Conservation (phyloP, 53 echinoderm and acorn worm genomes). For the Arbacia lixula region DNA sequence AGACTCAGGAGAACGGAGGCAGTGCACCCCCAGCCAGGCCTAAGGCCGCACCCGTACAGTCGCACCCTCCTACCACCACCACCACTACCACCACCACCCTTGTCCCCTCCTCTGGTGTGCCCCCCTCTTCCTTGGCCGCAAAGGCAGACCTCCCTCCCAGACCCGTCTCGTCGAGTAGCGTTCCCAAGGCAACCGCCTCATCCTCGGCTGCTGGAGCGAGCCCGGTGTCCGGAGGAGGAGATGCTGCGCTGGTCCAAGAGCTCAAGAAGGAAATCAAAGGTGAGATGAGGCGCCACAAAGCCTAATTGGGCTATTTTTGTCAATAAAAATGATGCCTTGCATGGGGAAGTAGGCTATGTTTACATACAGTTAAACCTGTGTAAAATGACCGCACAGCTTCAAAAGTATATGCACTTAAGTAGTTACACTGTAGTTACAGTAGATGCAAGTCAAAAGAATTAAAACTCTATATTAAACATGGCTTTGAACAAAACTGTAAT, state of each 20-base stretch:
- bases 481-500: no score
- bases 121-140: constrained; percentile 10
- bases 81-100: neutral
- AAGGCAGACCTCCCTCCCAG: neutral
- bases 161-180: neutral
- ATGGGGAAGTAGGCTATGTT: no score
- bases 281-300: no score
- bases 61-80: neutral
- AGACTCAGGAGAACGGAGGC: constrained; percentile 47
- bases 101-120: neutral
- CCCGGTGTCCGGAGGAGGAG: neutral
- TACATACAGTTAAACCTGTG: no score
- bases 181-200: neutral
- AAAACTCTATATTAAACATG: no score
- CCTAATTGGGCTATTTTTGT: no score
- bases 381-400: no score
- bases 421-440: no score
- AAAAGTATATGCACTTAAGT: no score
- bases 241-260: constrained; percentile 23
- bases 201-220: neutral
- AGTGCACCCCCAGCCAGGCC: constrained; percentile 24
- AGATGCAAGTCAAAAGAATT: no score
- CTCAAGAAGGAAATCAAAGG: constrained; percentile 48
- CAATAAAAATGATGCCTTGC: no score
- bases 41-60: constrained; percentile 10